Percentiles rank a stretch among this genome's conserved stretches.
Evolutionary conservation across 2,888 invertebrate genomes (phyloP).

Genomic region (Netelia inedita): DNA sequence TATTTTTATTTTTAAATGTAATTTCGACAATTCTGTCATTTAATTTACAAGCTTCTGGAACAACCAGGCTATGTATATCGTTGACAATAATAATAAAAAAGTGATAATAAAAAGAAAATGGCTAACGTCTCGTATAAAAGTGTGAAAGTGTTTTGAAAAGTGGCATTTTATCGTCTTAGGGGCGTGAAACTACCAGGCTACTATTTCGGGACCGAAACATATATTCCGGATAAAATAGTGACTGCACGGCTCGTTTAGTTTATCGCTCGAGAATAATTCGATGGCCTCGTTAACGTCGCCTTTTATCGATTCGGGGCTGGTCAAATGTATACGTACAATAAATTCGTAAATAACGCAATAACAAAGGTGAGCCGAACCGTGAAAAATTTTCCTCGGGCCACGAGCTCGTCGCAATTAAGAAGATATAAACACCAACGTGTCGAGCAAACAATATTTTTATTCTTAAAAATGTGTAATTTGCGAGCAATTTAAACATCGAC

Average conservation of each 20-base stretch:
- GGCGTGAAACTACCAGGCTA: slow-evolving; percentile 65
- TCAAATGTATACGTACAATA: slow-evolving; percentile 35
- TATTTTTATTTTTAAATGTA: neutral
- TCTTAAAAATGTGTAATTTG: too few species aligned
- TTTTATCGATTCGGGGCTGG: slow-evolving; percentile 80
- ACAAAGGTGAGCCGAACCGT: neutral
- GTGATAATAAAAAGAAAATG: too few species aligned
- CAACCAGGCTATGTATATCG: too few species aligned
- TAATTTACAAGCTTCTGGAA: neutral
- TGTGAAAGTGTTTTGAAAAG: slow-evolving; percentile 32
- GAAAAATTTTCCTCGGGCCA: neutral
- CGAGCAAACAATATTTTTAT: too few species aligned
- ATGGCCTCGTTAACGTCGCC: slow-evolving; percentile 82
- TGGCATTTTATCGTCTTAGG: slow-evolving; percentile 68
- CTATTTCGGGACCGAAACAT: slow-evolving; percentile 34
- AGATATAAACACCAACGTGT: neutral
- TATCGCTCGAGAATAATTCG: slow-evolving; percentile 75
- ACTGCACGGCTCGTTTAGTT: slow-evolving; percentile 55
- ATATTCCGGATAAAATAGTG: slow-evolving; percentile 59
- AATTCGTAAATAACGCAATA: slow-evolving; percentile 53
- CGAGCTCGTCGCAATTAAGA: neutral
- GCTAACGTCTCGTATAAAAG: too few species aligned
- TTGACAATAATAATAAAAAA: too few species aligned
- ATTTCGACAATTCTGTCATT: neutral
- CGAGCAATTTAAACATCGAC: too few species aligned